A percentile compares a stretch with the other conserved stretches of the same genome.
Conservation (phyloP, 2,888 invertebrate genomes). For the Bembecia ichneumoniformis region DNA sequence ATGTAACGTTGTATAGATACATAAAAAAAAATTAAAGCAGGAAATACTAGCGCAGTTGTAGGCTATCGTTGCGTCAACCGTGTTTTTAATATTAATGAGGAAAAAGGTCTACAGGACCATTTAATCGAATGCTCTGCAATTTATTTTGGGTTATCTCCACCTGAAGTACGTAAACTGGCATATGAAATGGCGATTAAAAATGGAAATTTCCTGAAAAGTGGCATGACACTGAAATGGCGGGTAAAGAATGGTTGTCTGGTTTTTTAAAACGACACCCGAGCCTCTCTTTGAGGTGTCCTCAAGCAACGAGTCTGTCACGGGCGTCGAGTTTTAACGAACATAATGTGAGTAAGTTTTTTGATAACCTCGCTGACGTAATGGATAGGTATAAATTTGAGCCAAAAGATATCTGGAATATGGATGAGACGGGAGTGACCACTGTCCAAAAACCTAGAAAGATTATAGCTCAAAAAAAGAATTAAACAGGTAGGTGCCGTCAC, state of each 20-base stretch:
- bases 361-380: constrained; percentile 9
- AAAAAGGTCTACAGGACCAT: constrained; percentile 8
- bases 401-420: constrained; percentile 6
- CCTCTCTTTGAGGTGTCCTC: constrained; percentile 14
- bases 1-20: constrained; percentile 10
- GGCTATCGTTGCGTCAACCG: too few species aligned
- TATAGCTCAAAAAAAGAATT: constrained; percentile 1
- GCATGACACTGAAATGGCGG: constrained; percentile 12
- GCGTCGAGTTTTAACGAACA: constrained; percentile 16
- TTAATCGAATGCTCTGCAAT: constrained; percentile 8
- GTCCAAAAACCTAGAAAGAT: constrained; percentile 4
- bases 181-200: constrained; percentile 2
- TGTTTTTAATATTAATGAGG: too few species aligned
- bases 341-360: constrained; percentile 13
- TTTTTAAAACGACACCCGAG: constrained; percentile 17
- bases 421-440: constrained; percentile 4
- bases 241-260: constrained; percentile 15
- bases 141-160: constrained; percentile 3
- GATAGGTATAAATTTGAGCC: constrained; percentile 9
- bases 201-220: background rate
- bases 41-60: constrained; percentile 10
- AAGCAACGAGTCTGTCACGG: constrained; percentile 17
- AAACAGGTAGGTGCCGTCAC: constrained; percentile 3
- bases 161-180: constrained; percentile 3
- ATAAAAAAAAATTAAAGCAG: constrained; percentile 12